These are phyloP conservation scores for Drosophila planitibia DNA, from an alignment of 2,888 invertebrate genomes.

Conservation along the genomic window DNA sequence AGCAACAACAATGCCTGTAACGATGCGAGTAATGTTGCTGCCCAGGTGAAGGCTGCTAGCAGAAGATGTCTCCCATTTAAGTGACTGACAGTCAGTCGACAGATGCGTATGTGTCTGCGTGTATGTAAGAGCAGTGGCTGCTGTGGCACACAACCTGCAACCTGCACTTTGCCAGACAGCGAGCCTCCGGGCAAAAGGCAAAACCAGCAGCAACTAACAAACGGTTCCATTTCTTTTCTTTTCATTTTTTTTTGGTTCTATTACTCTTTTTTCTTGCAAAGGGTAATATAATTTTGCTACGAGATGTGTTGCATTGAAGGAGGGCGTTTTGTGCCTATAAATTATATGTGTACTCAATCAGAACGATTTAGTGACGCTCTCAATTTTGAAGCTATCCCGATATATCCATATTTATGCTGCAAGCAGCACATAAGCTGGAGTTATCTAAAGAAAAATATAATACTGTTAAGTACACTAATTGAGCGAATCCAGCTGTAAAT, in stretches of 20 bases:
- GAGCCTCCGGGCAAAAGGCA: conserved; percentile 45
- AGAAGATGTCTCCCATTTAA: conserved; percentile 54
- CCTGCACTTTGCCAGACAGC: conserved; percentile 35
- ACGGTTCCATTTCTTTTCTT: conserved; percentile 23
- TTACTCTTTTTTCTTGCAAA: neutral
- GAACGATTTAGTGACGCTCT: neutral
- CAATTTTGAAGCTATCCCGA: neutral
- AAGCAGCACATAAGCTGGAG: neutral
- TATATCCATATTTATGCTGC: neutral
- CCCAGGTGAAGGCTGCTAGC: conserved; percentile 37
- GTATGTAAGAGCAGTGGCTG: conserved; percentile 21
- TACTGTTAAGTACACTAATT: neutral
- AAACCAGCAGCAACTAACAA: conserved; percentile 45
- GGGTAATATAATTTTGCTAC: neutral
- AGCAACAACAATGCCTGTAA: conserved; percentile 49
- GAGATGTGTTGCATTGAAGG: neutral
- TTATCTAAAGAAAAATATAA: neutral
- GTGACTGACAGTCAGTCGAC: conserved; percentile 63
- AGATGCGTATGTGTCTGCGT: conserved; percentile 15
- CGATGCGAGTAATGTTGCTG: conserved; percentile 53
- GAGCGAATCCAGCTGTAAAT: neutral
- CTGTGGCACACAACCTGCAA: conserved; percentile 28
- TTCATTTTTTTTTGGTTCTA: neutral
- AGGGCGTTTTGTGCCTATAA: neutral
- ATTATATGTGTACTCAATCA: neutral